phyloP scores from a whole-genome alignment of 2,888 invertebrate genomes.

The Melieria crassipennis region DNA sequence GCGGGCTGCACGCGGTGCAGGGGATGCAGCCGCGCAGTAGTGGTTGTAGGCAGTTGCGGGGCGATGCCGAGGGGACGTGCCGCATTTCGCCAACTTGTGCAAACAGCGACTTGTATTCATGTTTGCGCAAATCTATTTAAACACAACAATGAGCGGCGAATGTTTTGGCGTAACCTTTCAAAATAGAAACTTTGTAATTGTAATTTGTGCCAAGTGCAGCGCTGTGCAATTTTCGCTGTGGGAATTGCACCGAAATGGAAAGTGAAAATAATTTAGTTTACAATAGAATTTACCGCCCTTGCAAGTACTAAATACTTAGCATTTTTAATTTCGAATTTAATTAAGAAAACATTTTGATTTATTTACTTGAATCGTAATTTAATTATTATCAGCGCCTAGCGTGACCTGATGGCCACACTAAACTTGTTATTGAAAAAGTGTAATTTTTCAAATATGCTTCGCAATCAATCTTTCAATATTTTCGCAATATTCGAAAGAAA shows the following conservation, averaged over 20 bases:
- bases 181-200: no score
- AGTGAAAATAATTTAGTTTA: constrained; percentile 9
- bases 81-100: constrained; percentile 37
- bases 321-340: no score
- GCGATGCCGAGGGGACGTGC: constrained; percentile 4
- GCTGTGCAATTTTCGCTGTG: constrained; percentile 21
- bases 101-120: constrained; percentile 25
- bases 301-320: no score
- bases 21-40: neutral
- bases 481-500: no score
- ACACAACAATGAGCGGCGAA: constrained; percentile 28
- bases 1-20: neutral
- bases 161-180: neutral
- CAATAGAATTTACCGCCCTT: no score
- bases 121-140: constrained; percentile 37
- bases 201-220: constrained; percentile 1
- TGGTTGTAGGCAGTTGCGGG: neutral
- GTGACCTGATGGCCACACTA: no score
- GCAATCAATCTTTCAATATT: no score
- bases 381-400: no score
- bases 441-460: no score
- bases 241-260: neutral
- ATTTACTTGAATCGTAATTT: no score
- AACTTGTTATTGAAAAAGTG: no score
- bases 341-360: no score